These are phyloP conservation scores for Cylindroiulus punctatus DNA, from an alignment of 2,888 invertebrate genomes.

Conservation along the genomic window DNA sequence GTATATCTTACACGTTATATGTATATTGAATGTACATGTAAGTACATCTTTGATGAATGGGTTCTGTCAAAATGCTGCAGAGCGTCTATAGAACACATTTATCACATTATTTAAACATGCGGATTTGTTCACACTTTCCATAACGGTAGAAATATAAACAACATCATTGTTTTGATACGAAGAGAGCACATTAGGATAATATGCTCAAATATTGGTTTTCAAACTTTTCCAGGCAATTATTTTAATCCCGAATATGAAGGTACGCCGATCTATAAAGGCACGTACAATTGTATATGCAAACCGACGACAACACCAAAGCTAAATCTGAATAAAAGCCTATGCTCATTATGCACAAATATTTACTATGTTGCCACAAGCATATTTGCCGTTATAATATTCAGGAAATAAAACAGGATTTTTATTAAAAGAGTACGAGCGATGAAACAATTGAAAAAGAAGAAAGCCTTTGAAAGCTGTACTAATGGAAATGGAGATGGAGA, in stretches of 20 bases:
- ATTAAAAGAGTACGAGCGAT: background rate
- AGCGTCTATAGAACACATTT: no score
- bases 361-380: background rate
- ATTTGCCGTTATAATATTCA: constrained; percentile 27
- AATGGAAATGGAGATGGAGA: background rate
- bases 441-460: constrained; percentile 13
- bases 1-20: no score
- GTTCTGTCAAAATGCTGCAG: no score
- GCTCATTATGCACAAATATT: background rate
- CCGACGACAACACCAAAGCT: background rate
- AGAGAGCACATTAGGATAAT: background rate
- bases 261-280: background rate
- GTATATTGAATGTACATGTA: no score
- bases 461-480: background rate
- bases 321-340: constrained; percentile 8
- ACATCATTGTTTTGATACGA: background rate
- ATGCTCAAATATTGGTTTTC: background rate
- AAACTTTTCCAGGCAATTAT: background rate
- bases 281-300: no score
- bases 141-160: background rate
- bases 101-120: no score
- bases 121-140: no score
- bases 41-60: no score
- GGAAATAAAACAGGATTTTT: constrained; percentile 41
- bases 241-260: background rate